These are phyloP conservation scores for Hyposmocoma kahamanoa DNA, from an alignment of 1,140 invertebrate genomes.

Conservation along the genomic window DNA sequence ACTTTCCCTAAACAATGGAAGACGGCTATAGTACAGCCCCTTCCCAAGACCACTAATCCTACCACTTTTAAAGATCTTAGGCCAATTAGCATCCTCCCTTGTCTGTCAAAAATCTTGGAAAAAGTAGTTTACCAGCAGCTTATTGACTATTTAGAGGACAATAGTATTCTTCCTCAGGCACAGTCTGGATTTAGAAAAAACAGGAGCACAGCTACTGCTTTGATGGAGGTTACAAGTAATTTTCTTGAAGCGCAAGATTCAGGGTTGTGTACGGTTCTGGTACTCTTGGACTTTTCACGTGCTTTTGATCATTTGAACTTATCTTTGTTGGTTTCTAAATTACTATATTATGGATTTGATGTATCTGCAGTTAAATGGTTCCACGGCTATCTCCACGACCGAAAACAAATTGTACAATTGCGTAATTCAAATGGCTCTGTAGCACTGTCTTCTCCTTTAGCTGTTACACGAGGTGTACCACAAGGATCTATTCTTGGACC, in stretches of 20 bases:
- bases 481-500: too few relatives aligned
- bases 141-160: background rate
- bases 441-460: background rate
- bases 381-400: background rate
- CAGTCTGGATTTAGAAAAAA: constrained; percentile 3
- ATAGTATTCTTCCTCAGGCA: background rate
- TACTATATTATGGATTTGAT: background rate
- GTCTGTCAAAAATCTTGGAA: background rate
- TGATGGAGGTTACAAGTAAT: too few relatives aligned
- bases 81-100: background rate
- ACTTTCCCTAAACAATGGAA: constrained; percentile 1
- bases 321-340: background rate
- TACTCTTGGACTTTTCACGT: background rate
- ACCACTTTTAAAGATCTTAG: background rate
- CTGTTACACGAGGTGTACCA: background rate
- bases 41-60: background rate
- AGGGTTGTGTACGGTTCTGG: background rate
- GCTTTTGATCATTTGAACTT: too few relatives aligned
- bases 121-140: background rate
- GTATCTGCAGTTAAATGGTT: background rate
- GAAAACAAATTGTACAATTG: background rate
- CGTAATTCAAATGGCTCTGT: background rate
- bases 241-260: background rate
- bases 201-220: background rate
- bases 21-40: background rate